Conservation (phyloP, 2,888 invertebrate species). For the Philonicus albiceps region DNA sequence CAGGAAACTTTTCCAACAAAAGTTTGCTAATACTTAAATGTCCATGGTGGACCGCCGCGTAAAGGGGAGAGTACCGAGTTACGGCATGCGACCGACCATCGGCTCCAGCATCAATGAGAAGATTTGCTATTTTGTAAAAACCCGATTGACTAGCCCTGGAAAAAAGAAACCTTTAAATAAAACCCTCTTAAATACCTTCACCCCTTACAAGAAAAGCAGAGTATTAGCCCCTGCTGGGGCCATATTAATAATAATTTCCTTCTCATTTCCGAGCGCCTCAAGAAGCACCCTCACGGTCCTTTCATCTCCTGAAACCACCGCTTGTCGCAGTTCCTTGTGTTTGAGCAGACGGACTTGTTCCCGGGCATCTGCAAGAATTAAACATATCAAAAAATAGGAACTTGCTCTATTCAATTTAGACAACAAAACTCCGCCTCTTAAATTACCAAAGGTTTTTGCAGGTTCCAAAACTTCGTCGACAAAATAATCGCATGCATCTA, state of each 20-base stretch:
- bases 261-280: constrained; percentile 70
- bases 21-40: constrained; percentile 78
- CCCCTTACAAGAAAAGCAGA: constrained; percentile 79
- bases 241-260: constrained; percentile 82
- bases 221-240: constrained; percentile 89
- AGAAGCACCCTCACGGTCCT: constrained; percentile 72
- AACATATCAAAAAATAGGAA: neutral
- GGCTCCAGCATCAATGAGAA: constrained; percentile 81
- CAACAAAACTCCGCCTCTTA: neutral
- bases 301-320: constrained; percentile 78
- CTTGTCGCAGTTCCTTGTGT: constrained; percentile 79
- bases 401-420: neutral
- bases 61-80: constrained; percentile 91
- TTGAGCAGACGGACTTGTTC: constrained; percentile 78
- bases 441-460: constrained; percentile 64
- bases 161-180: neutral
- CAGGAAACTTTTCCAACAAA: constrained; percentile 82
- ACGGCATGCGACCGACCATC: constrained; percentile 90
- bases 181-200: neutral
- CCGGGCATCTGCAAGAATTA: constrained; percentile 59
- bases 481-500: constrained; percentile 76
- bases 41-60: constrained; percentile 89
- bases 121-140: constrained; percentile 76
- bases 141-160: constrained; percentile 87
- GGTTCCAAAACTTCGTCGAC: constrained; percentile 72